Conservation (phyloP, 2,797 vertebrate genomes). For the Bucorvus abyssinicus region DNA sequence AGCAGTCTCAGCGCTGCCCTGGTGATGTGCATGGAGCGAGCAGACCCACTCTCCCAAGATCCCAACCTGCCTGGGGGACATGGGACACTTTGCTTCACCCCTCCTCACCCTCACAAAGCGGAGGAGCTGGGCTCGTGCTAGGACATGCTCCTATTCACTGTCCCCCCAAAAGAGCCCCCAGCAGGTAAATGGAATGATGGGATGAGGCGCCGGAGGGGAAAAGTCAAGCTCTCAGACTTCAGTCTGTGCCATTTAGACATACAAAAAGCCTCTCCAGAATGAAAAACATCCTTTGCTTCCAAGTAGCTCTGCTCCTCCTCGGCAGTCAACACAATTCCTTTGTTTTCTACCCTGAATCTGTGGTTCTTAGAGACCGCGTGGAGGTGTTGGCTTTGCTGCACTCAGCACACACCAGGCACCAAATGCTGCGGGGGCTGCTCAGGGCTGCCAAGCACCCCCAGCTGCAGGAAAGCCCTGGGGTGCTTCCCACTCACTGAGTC, state of each 20-base stretch:
- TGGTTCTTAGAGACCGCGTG: not conserved
- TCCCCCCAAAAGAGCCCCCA: not conserved
- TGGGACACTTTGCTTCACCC: not conserved
- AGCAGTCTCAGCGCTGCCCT: not conserved
- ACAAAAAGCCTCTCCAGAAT: not conserved
- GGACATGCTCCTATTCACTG: not conserved
- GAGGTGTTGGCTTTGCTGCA: not conserved
- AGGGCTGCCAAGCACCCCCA: not conserved
- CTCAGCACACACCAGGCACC: not conserved
- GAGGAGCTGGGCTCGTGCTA: not conserved
- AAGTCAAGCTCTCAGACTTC: not conserved
- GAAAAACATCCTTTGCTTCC: not conserved
- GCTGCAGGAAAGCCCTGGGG: fast-evolving
- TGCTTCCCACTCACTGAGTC: not conserved
- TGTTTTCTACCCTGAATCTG: not conserved
- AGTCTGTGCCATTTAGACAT: not conserved
- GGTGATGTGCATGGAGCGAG: not conserved
- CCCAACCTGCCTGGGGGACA: too few species aligned
- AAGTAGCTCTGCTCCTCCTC: not conserved
- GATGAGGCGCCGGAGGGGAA: not conserved
- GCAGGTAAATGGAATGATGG: not conserved
- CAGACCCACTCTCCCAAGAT: not conserved
- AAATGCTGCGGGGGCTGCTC: not conserved
- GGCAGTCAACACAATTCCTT: not conserved
- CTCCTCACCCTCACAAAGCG: not conserved